These are phyloP conservation scores for Sula dactylatra DNA, from an alignment of 2,113 vertebrate genomes.

Conservation along the genomic window DNA sequence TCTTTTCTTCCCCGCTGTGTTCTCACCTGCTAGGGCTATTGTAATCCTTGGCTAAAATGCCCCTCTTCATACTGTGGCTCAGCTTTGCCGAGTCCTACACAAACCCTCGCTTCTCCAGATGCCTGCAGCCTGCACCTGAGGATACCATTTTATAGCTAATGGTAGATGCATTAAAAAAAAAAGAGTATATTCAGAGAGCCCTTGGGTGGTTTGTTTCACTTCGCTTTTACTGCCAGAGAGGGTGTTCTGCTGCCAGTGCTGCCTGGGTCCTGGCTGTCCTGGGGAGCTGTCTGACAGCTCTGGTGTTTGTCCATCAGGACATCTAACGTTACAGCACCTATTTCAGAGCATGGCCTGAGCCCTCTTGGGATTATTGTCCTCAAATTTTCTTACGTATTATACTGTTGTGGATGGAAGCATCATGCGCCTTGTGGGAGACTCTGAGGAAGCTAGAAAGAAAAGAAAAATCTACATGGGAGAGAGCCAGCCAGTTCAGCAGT, in stretches of 20 bases:
- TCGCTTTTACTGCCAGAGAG: neutral
- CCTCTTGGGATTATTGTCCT: neutral
- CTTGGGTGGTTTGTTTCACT: neutral
- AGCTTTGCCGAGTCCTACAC: neutral
- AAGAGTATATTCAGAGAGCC: neutral
- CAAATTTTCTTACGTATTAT: neutral
- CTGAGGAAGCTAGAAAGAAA: neutral
- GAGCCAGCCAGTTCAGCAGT: neutral
- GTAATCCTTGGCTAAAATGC: neutral
- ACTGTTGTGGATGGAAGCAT: neutral
- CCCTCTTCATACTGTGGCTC: neutral
- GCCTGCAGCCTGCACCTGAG: neutral
- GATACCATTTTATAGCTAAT: neutral
- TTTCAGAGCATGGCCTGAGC: neutral
- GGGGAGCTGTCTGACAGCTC: neutral
- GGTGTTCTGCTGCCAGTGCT: neutral
- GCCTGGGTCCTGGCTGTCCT: neutral
- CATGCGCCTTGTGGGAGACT: neutral
- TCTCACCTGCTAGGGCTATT: neutral
- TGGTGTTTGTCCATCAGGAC: neutral
- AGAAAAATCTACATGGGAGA: neutral
- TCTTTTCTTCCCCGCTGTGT: neutral
- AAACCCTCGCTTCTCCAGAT: neutral
- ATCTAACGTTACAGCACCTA: rapidly evolving
- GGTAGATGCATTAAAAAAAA: neutral